Percentiles rank a stretch among this genome's conserved stretches.
These are phyloP conservation scores for Stramonita haemastoma DNA, from an alignment of 2,888 invertebrate species.

Conservation along the genomic window DNA sequence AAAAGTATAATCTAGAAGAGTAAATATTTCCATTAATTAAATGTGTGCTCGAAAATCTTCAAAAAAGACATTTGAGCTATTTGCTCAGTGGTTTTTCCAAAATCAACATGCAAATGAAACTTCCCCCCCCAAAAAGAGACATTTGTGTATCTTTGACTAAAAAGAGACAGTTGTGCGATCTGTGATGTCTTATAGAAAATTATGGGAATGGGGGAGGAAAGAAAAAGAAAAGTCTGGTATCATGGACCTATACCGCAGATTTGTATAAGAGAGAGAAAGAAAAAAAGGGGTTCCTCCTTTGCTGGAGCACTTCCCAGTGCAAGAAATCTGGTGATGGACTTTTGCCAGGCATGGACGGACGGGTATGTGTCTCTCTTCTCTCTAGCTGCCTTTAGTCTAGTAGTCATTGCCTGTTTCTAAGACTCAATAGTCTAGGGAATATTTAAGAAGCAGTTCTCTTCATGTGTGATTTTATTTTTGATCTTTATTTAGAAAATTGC, in stretches of 20 bases:
- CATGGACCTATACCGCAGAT: too few species aligned
- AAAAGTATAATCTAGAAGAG: not conserved
- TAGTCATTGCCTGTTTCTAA: not conserved
- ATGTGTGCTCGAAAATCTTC: not conserved
- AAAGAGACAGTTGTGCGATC: not conserved
- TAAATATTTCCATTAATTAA: not conserved
- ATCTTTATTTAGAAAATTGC: too few species aligned
- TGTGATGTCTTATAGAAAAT: too few species aligned
- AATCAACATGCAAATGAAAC: not conserved
- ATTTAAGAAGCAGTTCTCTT: not conserved
- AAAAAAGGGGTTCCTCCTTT: not conserved
- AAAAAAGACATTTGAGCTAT: not conserved
- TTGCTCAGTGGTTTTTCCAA: not conserved
- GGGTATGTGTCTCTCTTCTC: slow-evolving; percentile 18
- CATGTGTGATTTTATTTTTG: not conserved
- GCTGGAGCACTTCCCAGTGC: not conserved
- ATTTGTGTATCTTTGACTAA: not conserved
- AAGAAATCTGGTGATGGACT: not conserved
- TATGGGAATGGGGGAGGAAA: too few species aligned
- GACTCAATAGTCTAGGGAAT: not conserved
- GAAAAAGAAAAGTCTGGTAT: too few species aligned
- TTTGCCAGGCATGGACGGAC: not conserved
- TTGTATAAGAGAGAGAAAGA: not conserved
- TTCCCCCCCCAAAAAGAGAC: not conserved
- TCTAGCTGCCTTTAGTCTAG: not conserved